Base-by-base conservation (phyloP, 2,113 vertebrate species). In the Malaclemys terrapin region DNA sequence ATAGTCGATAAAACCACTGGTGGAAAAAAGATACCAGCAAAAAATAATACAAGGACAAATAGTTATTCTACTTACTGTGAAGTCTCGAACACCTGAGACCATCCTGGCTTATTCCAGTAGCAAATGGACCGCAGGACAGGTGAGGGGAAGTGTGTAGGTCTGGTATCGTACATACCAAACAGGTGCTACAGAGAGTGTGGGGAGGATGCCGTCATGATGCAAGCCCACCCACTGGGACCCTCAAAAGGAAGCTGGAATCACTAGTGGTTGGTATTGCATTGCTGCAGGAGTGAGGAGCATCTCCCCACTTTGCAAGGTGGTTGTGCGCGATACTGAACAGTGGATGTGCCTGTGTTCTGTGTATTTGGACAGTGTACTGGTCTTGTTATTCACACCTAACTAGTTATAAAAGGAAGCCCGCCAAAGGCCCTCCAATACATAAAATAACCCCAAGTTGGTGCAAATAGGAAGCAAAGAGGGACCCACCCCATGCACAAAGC, bases 371-470 rank as follows among this genome's bases (percentile, higher is more conserved):
- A 91, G 86, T 89, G 50, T 53, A 72, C 89, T 72, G 87, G 50
- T 96, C 94, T 85, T 95, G 89, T 87, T 93, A 90, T 95, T 91
- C 94, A 96, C 85, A 72, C 75, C 91, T 94, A 95, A 87, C 82
- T 53, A 93, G 59, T 95, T 87, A 82, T 1, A 0, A 94, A 92
- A 83, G 0, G 6, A 69, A 69, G 89, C 10, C 87, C 4, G 8
- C 52, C 76, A 31, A 0, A 0, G 38, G 9, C 38, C 76, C 59
- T 38, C n/a, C 49, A 8, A 5, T 53, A 93, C 7, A 5, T 75
- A 27, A 81, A 54, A 62, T 4, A 2, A 81, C 80, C 85, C 93
- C 62, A 12, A 56, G 62, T 45, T 49, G 31, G 50, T 14, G 47
- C 42, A 19, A 82, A 45, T 0, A 0, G 47, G 20, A 83, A 20